Base-by-base conservation (phyloP, 2,888 invertebrate genomes). In the Hydriomena furcata region DNA sequence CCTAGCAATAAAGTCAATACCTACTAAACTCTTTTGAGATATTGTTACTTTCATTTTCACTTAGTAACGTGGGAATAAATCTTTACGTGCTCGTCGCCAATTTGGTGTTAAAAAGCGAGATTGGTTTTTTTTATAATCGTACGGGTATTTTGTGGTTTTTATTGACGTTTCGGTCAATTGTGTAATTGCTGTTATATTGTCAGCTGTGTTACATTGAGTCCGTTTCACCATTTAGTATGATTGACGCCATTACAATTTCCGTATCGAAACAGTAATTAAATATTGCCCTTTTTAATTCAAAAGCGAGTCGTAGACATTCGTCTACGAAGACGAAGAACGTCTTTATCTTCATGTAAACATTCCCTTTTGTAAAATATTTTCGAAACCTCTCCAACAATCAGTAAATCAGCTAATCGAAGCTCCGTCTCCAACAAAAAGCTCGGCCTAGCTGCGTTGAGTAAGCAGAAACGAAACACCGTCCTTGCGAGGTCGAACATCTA, bases 401-500 rank as follows among this genome's bases (percentile, higher is more conserved):
- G 57, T 49, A 41, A 50, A 61, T 44, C 48, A 65, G 62, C 63
- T 46, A 55, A 61, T 46, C 61, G 58, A 57, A 80, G 68, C 76
- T 84, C 81, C 81, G 85, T 71, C 62, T 76, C 52, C 52, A 61
- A 80, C 66, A 85, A 86, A 83, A 84, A 84, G 68, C 57, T 32
- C 69, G 79, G 73, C 80, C 84, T 76, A 81, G 80, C 71, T 68
- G 53, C 68, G 74, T 80, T 75, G 73, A 76, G 76, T 87, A 83
- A 83, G 80, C 77, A 85, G 87, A 88, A 87, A 70, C 70, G 75
- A 73, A 76, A 71, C 61, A 58, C 84, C 85, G 88, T 85, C 89
- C 89, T 89, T 89, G 88, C 65, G 79, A 84, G 89, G 88, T 84
- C 87, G 83, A 58, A 49, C 55, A 52, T 30, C 40, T 10, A 34